Conservation (phyloP, 2,113 vertebrate genomes). For the Rostratula benghalensis region DNA sequence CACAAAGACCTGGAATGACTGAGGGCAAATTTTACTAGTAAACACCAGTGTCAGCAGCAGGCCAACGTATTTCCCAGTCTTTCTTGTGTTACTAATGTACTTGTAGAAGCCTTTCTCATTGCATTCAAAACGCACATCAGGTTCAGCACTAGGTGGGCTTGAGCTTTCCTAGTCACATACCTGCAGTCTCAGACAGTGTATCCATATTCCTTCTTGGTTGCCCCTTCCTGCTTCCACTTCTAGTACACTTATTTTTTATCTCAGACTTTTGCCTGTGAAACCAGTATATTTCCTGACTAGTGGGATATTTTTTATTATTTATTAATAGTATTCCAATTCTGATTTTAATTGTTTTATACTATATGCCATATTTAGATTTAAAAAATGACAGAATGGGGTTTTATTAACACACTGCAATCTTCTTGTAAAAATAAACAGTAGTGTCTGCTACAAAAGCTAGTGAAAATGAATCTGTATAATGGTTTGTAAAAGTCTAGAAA, state of each 20-base stretch:
- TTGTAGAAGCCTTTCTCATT: not conserved
- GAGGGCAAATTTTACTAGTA: not conserved
- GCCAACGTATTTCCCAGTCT: not conserved
- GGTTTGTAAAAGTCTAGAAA: not conserved
- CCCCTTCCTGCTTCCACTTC: not conserved
- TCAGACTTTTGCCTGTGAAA: not conserved
- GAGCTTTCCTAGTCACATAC: not conserved
- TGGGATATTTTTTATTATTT: not conserved
- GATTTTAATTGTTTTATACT: not conserved
- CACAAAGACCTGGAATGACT: not conserved
- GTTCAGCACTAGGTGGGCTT: not conserved
- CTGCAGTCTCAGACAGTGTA: not conserved
- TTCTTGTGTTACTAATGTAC: not conserved
- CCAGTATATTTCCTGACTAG: not conserved
- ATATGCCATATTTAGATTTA: not conserved
- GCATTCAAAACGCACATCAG: not conserved
- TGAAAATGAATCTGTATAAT: not conserved
- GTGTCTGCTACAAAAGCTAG: not conserved
- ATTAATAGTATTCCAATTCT: not conserved
- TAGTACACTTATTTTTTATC: not conserved
- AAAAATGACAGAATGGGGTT: not conserved
- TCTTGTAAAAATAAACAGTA: not conserved
- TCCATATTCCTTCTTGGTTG: not conserved
- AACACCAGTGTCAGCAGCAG: not conserved
- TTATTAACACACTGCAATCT: not conserved